These are phyloP conservation scores for Orthosia incerta DNA, from an alignment of 2,888 invertebrate genomes.

Conservation along the genomic window DNA sequence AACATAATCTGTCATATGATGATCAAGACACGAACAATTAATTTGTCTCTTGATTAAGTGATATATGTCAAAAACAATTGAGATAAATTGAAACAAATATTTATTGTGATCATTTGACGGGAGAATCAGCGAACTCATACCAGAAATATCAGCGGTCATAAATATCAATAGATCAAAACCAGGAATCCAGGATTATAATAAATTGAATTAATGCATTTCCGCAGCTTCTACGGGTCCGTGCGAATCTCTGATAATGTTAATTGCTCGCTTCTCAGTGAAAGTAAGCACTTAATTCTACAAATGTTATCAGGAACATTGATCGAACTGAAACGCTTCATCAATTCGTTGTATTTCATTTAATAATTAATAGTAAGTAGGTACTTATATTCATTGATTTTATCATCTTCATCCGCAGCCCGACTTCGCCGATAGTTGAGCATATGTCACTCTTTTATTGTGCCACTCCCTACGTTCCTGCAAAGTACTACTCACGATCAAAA, in stretches of 20 bases:
- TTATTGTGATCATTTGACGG: neutral
- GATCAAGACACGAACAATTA: conserved; percentile 7
- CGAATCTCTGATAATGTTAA: conserved; percentile 1
- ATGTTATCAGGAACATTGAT: neutral
- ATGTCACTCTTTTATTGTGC: no score
- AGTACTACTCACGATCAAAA: no score
- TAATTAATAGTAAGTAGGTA: neutral
- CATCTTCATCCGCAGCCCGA: no score
- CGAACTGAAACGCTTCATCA: neutral
- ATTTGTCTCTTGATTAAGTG: neutral
- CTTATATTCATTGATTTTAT: neutral
- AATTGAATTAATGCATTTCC: neutral
- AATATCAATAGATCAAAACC: neutral
- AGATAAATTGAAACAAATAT: conserved; percentile 3
- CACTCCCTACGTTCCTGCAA: no score
- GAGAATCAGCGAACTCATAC: neutral
- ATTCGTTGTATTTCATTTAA: no score
- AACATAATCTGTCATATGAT: neutral
- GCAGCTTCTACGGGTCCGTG: neutral
- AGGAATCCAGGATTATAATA: neutral
- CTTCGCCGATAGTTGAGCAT: no score
- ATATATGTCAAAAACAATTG: conserved; percentile 15
- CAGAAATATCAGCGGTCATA: neutral
- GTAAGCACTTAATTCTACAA: neutral
- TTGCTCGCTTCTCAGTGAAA: neutral